Conservation (phyloP, 2,797 vertebrate species). For the Cryptoprocta ferox region DNA sequence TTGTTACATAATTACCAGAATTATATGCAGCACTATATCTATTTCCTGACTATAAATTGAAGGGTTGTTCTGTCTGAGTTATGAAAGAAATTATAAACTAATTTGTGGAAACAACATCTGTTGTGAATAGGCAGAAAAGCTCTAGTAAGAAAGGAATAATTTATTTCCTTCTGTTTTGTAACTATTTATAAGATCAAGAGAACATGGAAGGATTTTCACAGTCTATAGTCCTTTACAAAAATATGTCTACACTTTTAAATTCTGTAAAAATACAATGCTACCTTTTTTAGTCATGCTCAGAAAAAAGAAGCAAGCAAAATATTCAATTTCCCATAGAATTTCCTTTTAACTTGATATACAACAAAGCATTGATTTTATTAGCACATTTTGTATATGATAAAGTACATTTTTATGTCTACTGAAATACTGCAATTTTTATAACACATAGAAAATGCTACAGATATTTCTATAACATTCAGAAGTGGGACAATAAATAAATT, state of each 20-base stretch:
- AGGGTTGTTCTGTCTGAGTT: conserved; percentile 87
- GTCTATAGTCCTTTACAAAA: conserved; percentile 60
- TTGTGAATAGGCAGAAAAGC: conserved; percentile 75
- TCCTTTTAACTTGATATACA: neutral
- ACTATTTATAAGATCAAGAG: conserved; percentile 80
- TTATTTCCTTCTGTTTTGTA: conserved; percentile 79
- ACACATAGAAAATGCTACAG: neutral
- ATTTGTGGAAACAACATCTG: conserved; percentile 88
- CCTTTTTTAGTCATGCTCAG: neutral
- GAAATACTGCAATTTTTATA: neutral
- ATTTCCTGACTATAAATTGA: conserved; percentile 85
- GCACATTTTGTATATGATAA: neutral
- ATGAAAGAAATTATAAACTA: conserved; percentile 88
- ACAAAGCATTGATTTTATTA: neutral
- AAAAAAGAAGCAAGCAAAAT: neutral
- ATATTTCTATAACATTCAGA: neutral
- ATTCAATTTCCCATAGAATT: neutral
- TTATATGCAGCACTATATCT: conserved; percentile 83
- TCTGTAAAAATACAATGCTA: conserved; percentile 32
- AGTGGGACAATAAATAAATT: neutral
- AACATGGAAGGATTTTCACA: conserved; percentile 61
- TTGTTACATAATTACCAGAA: conserved; percentile 87
- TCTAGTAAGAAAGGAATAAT: conserved; percentile 76
- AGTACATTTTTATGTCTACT: neutral
- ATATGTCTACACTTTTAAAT: neutral